Conservation (phyloP, 2,797 vertebrate species). For the Paedocypris micromegethes region DNA sequence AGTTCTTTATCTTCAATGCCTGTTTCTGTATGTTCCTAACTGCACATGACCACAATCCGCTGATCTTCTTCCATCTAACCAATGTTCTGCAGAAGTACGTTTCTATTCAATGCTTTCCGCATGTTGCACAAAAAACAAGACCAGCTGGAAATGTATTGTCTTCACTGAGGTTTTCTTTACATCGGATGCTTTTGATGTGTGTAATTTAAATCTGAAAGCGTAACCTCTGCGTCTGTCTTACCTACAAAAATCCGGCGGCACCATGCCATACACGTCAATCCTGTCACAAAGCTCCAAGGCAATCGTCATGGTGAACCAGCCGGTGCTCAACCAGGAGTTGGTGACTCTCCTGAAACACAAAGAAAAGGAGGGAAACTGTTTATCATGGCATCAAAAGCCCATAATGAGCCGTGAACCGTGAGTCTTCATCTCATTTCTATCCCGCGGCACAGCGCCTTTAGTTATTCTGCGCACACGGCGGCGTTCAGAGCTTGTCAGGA, state of each 20-base stretch:
- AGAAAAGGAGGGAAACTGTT: constrained; percentile 1
- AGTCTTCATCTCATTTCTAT: neutral
- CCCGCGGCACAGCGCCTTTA: neutral
- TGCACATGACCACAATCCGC: too few species aligned
- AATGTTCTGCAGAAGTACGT: too few species aligned
- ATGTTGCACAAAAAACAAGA: too few species aligned
- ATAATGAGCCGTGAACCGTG: constrained; percentile 4
- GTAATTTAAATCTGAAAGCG: neutral
- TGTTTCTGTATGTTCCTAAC: too few species aligned
- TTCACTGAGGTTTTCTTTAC: too few species aligned
- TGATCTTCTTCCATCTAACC: too few species aligned
- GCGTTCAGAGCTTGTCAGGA: constrained; percentile 24
- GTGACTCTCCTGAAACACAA: constrained; percentile 79
- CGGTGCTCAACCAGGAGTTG: constrained; percentile 97
- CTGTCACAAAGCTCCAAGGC: constrained; percentile 93
- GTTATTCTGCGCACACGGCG: neutral
- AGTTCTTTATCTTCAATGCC: too few species aligned
- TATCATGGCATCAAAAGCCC: neutral
- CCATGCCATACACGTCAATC: constrained; percentile 96
- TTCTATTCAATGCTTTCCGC: too few species aligned
- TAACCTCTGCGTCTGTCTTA: constrained; percentile 57
- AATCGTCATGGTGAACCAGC: constrained; percentile 99
- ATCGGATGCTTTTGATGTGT: too few species aligned
- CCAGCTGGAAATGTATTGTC: too few species aligned
- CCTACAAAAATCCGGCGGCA: constrained; percentile 98